phyloP scores from a whole-genome alignment of 2,888 invertebrate genomes.

The Poecilobothrus nobilitatus region DNA sequence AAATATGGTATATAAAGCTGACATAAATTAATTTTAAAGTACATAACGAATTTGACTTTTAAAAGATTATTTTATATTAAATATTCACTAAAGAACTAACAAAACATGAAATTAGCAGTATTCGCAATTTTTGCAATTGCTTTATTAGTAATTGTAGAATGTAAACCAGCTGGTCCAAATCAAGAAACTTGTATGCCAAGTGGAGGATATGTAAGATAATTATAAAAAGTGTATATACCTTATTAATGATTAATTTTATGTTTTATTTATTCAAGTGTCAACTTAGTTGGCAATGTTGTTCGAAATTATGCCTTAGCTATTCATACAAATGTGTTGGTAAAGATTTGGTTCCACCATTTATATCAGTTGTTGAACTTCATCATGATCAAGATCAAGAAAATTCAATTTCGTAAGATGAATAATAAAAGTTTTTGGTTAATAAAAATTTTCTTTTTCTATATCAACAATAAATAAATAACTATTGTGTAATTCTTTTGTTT shows the following conservation, averaged over 20 bases:
- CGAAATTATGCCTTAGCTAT: slow-evolving; percentile 36
- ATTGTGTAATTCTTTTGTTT: too few species aligned
- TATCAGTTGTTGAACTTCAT: not conserved
- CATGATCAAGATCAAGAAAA: not conserved
- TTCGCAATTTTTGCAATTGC: not conserved
- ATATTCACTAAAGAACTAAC: not conserved
- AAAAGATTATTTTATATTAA: too few species aligned
- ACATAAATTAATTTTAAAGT: too few species aligned
- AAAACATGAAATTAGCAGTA: not conserved
- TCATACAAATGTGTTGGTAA: slow-evolving; percentile 29
- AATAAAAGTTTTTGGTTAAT: not conserved
- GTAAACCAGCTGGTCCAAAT: not conserved
- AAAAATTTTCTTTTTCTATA: too few species aligned
- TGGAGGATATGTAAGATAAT: not conserved
- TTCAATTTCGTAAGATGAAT: not conserved
- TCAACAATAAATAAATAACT: too few species aligned
- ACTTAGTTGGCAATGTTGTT: slow-evolving; percentile 38
- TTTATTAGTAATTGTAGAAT: not conserved
- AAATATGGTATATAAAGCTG: too few species aligned
- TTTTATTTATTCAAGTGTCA: slow-evolving; percentile 30
- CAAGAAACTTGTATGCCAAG: not conserved
- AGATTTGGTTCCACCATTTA: slow-evolving; percentile 1
- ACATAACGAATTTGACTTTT: too few species aligned
- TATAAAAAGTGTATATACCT: not conserved
- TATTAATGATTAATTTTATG: not conserved